Base-by-base conservation (phyloP, 2,113 vertebrate genomes). In the Axis porcinus region DNA sequence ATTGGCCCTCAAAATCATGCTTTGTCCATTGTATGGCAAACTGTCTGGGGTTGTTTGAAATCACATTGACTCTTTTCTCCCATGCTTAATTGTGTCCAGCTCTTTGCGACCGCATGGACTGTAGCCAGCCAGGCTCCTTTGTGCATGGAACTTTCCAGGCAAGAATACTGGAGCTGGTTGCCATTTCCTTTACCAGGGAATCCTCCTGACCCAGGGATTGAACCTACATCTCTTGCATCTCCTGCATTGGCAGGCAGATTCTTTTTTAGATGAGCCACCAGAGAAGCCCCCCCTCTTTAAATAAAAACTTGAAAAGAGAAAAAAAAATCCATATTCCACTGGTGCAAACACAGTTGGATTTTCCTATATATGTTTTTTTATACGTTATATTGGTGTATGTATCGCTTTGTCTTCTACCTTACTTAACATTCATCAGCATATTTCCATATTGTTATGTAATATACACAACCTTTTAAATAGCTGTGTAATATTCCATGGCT, bases 11-110 rank as follows among this genome's bases (percentile, higher is more conserved):
- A 62, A 25, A 83, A 43, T 58, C 10, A 54, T 3, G 2, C 28
- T 95, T 67, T 94, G 27, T 47, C 4, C 7, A 1, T 85, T 33
- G 36, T 3, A 3, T 84, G 86, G 52, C 36, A 62, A 15, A 62
- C 28, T 86, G 5, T 91, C 13, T 92, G 54, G 47, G 62, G 27
- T 94, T 78, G 28, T 92, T 86, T 93, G 79, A 93, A 97, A 60
- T 94, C 70, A 93, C 13, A 13, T 11, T 70, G 16, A 50, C 7
- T 8, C 25, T 55, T 60, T 28, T 2, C 0, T 74, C 67, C 67
- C 0, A 1, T 74, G 21, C 67, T 40, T 36, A 9, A 0, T 40
- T 74, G 67, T 74, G n/a, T 74, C 67, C 67, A 74, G 36, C 67
- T 40, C 19, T 70, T 40, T 70, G 67, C 19, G 21, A 40, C 36